Conservation (phyloP, 1,140 invertebrate species). For the Helicorthomorpha holstii region DNA sequence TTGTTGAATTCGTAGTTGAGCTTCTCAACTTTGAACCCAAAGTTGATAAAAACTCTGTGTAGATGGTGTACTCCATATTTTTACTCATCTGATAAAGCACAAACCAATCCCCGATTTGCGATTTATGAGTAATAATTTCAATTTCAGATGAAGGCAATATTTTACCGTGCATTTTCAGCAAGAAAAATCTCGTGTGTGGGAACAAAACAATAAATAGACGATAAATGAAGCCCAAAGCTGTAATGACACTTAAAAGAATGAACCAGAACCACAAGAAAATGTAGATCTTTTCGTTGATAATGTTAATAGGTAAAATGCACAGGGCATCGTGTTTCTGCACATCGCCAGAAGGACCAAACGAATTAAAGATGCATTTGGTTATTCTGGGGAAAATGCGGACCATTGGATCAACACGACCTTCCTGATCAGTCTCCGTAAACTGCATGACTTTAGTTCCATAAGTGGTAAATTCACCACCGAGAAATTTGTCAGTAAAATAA, state of each 20-base stretch:
- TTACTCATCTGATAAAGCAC: no score
- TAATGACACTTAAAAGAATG: constrained; percentile 57
- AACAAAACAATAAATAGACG: constrained; percentile 53
- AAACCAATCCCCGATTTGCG: neutral
- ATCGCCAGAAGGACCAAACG: constrained; percentile 62
- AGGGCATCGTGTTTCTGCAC: constrained; percentile 78
- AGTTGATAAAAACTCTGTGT: no score
- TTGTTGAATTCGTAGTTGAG: no score
- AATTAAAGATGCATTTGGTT: constrained; percentile 3
- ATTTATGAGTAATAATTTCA: neutral
- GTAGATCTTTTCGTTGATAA: no score
- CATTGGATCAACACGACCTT: constrained; percentile 69
- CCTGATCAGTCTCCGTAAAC: constrained; percentile 72
- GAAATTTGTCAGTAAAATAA: constrained; percentile 36
- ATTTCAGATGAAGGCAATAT: neutral
- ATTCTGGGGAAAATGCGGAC: constrained; percentile 25
- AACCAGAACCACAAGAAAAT: constrained; percentile 33
- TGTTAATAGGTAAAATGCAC: constrained; percentile 71
- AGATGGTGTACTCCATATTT: no score
- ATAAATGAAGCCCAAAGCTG: constrained; percentile 59
- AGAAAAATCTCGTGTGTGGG: constrained; percentile 20
- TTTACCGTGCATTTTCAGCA: neutral
- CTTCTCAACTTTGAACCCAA: no score
- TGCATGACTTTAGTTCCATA: constrained; percentile 65
- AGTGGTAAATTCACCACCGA: constrained; percentile 53